Evolutionary conservation across 2,797 vertebrate species (phyloP).

Genomic region (Gephyroberyx darwinii): DNA sequence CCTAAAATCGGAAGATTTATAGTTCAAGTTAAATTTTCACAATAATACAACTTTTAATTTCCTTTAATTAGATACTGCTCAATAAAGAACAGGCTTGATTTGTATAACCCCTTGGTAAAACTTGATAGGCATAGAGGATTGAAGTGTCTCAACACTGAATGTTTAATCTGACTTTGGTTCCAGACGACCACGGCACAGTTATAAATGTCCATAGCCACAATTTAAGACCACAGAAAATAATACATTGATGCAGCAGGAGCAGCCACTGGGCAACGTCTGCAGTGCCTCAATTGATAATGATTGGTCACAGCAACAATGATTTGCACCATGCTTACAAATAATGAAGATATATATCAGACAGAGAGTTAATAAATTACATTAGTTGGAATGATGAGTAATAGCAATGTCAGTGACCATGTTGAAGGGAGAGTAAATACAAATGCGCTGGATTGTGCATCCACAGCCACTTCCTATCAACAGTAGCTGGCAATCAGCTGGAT

Average conservation of each 20-base stretch:
- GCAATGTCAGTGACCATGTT: background rate
- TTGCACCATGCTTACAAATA: background rate
- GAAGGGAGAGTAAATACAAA: background rate
- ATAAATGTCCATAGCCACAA: background rate
- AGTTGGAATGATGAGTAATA: background rate
- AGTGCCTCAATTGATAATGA: background rate
- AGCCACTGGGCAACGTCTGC: background rate
- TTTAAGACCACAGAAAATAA: background rate
- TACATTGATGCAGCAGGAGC: background rate
- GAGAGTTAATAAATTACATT: background rate
- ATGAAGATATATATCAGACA: background rate
- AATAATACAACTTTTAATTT: too few relatives aligned
- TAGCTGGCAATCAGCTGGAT: background rate
- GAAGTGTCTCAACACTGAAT: too few relatives aligned
- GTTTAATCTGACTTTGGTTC: too few relatives aligned
- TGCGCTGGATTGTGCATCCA: background rate
- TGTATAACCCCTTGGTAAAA: too few relatives aligned
- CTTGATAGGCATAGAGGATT: too few relatives aligned
- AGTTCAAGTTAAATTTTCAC: too few relatives aligned
- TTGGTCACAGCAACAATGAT: background rate
- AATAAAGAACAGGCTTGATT: too few relatives aligned
- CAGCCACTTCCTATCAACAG: background rate
- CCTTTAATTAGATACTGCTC: too few relatives aligned
- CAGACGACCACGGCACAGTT: too few relatives aligned
- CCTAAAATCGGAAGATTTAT: too few relatives aligned